Base-by-base conservation (phyloP, 2,113 vertebrate species). In the Empidonax alnorum region DNA sequence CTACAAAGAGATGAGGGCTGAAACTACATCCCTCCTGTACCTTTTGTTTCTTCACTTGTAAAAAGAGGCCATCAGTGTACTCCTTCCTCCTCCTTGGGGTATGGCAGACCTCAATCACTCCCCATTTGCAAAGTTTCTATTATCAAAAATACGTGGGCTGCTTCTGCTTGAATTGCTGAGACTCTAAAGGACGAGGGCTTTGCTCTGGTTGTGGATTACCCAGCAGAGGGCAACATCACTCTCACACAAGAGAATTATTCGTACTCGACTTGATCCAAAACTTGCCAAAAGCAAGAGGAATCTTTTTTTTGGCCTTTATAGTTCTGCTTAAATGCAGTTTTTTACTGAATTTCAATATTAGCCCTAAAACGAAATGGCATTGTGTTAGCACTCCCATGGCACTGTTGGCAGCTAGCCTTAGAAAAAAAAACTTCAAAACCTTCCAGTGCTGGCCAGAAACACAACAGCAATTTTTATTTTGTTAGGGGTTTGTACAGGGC, bases 211-310 rank as follows among this genome's bases (percentile, higher is more conserved):
- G 37, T 67, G 72, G 7, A 25, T 80, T 84, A 81, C 72, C 92
- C 95, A 93, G 68, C 86, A 97, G 92, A 95, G 92, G 93, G 94
- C 92, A 96, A 93, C 72, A 77, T 88, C 75, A 71, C 68, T 83
- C 84, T 80, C 85, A 2, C 52, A 33, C 65, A 41, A 7, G 33
- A 23, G 88, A 88, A 22, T 30, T 9, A 22, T 66, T 25, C 23
- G 2, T 31, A 8, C 0, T 1, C 50, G n/a, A 10, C 68, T 67
- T 31, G 49, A 87, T 79, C 85, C 82, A 47, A 80, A 88, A 71
- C 63, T 74, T 63, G 31, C 61, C 13, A 8, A 94, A 88, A 80
- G 72, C 47, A 52, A 47, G 19, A 69, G 33, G 28, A 71, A 71
- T 86, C 72, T 88, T 84, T 94, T 30, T 72, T 55, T 93, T 80